phyloP scores from a whole-genome alignment of 2,113 vertebrate species.

The Myiozetetes cayanensis region DNA sequence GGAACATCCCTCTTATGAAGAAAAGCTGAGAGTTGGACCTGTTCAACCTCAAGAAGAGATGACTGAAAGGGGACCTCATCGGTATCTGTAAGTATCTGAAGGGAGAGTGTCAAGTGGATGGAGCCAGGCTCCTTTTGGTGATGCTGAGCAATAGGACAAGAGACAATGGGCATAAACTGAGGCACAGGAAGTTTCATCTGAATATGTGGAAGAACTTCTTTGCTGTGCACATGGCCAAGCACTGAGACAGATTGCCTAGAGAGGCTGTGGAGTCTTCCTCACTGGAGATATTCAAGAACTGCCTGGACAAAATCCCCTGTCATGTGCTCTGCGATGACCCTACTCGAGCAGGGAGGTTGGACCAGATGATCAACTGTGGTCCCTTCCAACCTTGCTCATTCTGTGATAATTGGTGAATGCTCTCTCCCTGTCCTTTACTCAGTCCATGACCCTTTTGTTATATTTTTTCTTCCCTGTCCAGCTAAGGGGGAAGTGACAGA shows the following conservation, averaged over 20 bases:
- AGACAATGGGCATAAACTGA: not conserved
- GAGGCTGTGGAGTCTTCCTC: no score
- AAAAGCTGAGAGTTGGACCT: not conserved
- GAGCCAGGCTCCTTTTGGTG: not conserved
- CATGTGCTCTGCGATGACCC: not conserved
- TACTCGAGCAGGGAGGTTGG: not conserved
- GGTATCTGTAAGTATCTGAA: no score
- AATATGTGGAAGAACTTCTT: not conserved
- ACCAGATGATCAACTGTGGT: no score
- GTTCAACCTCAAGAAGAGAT: not conserved
- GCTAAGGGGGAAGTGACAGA: not conserved
- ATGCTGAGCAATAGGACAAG: not conserved
- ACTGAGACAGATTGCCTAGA: not conserved
- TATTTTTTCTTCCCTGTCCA: not conserved
- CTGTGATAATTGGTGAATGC: fast-evolving
- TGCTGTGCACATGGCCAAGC: not conserved
- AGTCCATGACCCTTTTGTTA: fast-evolving
- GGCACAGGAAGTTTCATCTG: not conserved
- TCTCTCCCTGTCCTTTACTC: not conserved
- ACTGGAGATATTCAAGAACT: not conserved
- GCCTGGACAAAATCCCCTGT: not conserved
- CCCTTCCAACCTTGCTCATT: fast-evolving
- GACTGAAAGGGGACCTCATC: not conserved
- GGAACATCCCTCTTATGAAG: not conserved
- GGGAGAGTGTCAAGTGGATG: not conserved